phyloP scores from a whole-genome alignment of 2,888 invertebrate species.

The Antheraea assamensis region DNA sequence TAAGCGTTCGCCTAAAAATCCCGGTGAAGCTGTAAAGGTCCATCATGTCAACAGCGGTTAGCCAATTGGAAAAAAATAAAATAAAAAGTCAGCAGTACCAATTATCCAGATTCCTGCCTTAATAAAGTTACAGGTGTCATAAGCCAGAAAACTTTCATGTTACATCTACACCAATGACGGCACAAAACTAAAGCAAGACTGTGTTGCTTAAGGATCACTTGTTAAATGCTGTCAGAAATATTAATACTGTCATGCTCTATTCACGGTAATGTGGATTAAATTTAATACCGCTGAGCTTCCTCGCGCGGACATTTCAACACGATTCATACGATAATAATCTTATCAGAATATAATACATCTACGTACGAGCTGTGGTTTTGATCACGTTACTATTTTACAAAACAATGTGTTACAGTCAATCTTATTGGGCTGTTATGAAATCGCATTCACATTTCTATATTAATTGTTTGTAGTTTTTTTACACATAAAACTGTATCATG shows the following conservation, averaged over 20 bases:
- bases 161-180: too few relatives aligned
- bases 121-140: too few relatives aligned
- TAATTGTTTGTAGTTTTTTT: not conserved
- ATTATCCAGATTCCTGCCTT: too few relatives aligned
- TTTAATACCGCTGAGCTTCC: not conserved
- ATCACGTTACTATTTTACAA: not conserved
- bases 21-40: too few relatives aligned
- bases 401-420: not conserved
- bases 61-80: too few relatives aligned
- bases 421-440: not conserved
- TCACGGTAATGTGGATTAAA: not conserved
- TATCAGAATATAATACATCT: not conserved
- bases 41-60: too few relatives aligned
- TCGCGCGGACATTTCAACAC: slow-evolving; percentile 1
- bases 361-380: not conserved
- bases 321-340: not conserved
- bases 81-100: too few relatives aligned
- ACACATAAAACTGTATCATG: not conserved
- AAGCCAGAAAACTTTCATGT: too few relatives aligned
- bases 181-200: not conserved
- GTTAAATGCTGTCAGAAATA: not conserved
- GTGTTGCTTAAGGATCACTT: not conserved
- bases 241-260: not conserved
- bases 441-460: not conserved
- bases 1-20: too few relatives aligned